Base-by-base conservation (phyloP, 2,113 vertebrate species). In the Lepidothrix coronata region DNA sequence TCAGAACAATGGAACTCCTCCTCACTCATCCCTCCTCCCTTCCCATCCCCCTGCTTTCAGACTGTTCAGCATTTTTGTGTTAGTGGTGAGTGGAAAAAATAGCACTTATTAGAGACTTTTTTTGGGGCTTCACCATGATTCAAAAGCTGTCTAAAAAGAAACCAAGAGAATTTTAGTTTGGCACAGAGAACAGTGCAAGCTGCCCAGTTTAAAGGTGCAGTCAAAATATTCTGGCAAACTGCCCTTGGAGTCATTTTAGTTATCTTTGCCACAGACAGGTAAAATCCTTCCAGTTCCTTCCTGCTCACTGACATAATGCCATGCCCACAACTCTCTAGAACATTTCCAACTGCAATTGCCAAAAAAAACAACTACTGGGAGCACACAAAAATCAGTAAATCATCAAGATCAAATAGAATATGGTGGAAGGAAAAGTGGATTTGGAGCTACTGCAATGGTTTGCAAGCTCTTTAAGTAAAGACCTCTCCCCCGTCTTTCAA, bases 1-100 rank as follows among this genome's bases (percentile, higher is more conserved):
- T 96, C 95, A 95, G 71, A 82, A 95, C 95, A 96, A 91, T 94
- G 88, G 72, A 95, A 88, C 93, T 96, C 85, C 85, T 96, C 94
- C 95, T 96, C 52, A 74, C 88, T 95, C 88, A 92, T 92, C 93
- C 80, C 73, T 95, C 52, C 75, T 95, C 80, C 52, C 61, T 82
- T 87, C 80, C 94, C 89, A 95, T 83, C 91, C 93, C 90, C 90
- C 88, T 71, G 83, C 83, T 49, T 94, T 94, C 90, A 93, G 84
- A 88, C 85, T 95, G 59, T 86, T 95, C 83, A 92, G 73, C 72
- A 94, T 88, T 93, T 96, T 80, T 86, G 20, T 77, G 35, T 81
- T 90, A 86, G 55, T 77, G 82, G 81, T 65, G 66, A 91, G 43
- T 28, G n/a, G 63, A 70, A 96, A 96, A 96, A 95, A 80, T 81